Evolutionary conservation across 2,797 vertebrate species (phyloP).

Genomic region (Linurgus olivaceus): DNA sequence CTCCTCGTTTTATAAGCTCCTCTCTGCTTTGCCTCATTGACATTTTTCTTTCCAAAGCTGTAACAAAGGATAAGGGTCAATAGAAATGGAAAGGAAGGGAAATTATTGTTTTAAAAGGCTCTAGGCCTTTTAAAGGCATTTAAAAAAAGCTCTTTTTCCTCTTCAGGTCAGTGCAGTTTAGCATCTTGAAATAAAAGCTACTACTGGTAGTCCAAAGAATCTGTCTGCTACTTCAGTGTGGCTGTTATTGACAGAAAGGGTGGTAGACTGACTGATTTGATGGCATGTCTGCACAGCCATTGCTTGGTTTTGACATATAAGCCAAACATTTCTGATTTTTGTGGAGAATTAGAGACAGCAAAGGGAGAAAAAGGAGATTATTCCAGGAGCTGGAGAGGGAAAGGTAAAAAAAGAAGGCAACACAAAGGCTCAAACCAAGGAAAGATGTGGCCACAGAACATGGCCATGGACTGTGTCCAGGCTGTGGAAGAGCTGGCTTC

Average conservation of each 20-base stretch:
- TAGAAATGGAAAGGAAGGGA: background rate
- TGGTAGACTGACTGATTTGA: background rate
- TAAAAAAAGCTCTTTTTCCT: background rate
- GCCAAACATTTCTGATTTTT: background rate
- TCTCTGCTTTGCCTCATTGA: constrained; percentile 96
- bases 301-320: background rate
- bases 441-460: background rate
- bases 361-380: background rate
- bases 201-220: background rate
- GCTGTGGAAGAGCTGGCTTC: background rate
- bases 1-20: constrained; percentile 95
- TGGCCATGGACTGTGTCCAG: background rate
- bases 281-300: background rate
- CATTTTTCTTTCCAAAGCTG: constrained; percentile 97
- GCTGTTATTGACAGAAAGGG: background rate
- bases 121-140: background rate
- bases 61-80: constrained; percentile 46
- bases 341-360: background rate
- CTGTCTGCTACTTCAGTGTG: background rate
- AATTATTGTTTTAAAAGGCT: background rate
- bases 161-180: background rate
- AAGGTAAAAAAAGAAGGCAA: background rate
- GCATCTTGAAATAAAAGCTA: background rate
- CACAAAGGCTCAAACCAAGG: background rate
- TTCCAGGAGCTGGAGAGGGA: background rate